Evolutionary conservation across 2,888 invertebrate genomes (phyloP).

Genomic region (Cactoblastis cactorum): DNA sequence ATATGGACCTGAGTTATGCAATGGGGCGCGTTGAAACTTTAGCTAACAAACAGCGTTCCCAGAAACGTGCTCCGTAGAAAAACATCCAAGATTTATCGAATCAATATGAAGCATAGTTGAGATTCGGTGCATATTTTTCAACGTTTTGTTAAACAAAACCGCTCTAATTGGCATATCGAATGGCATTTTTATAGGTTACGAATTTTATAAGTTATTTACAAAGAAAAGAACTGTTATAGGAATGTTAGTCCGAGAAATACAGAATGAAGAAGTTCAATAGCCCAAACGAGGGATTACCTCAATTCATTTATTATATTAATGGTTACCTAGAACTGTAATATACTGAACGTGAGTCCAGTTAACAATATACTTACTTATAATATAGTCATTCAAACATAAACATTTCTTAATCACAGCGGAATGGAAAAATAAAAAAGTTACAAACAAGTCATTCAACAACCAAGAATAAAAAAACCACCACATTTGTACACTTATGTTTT

Average conservation of each 20-base stretch:
- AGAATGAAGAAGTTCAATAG: neutral
- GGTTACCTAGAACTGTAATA: too few species aligned
- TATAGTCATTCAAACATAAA: too few species aligned
- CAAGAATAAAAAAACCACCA: too few species aligned
- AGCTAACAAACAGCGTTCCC: conserved; percentile 43
- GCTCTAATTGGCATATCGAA: conserved; percentile 25
- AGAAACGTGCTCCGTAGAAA: conserved; percentile 74
- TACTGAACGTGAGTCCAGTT: too few species aligned
- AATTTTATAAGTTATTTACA: neutral
- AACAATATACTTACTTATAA: too few species aligned
- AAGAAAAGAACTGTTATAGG: neutral
- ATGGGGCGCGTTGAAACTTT: conserved; percentile 57
- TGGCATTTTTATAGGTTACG: conserved; percentile 13
- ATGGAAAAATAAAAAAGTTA: too few species aligned
- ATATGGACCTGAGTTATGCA: conserved; percentile 54
- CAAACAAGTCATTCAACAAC: too few species aligned
- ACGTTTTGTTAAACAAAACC: conserved; percentile 32
- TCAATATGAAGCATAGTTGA: conserved; percentile 62
- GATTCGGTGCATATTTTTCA: conserved; percentile 56
- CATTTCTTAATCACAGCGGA: too few species aligned
- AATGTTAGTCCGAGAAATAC: neutral
- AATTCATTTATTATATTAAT: too few species aligned
- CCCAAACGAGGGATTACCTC: too few species aligned
- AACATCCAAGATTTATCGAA: conserved; percentile 68
- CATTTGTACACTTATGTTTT: too few species aligned